Base-by-base conservation (phyloP, 2,888 invertebrate genomes). In the Megastigmus dorsalis region DNA sequence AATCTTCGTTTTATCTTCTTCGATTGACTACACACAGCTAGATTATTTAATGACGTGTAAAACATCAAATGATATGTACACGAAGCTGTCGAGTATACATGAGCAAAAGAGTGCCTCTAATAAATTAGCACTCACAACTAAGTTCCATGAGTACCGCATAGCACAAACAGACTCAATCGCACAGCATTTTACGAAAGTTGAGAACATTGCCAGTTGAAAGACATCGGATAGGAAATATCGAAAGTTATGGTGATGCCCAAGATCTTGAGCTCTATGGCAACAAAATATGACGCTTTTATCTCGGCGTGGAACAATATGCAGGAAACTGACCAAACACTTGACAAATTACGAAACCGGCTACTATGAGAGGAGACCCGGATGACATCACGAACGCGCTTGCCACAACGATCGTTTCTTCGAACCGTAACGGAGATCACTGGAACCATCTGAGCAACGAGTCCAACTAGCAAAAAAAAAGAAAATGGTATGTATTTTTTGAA, bases 181-280 rank as follows among this genome's bases (percentile, higher is more conserved):
- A 1, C 65, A 73, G n/a, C 72, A 76, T 30, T 33, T 76, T 13
- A 72, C 59, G 43, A 76, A 72, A 9, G 15, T 76, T 0, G 71
- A 76, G 41, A 73, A 76, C 20, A 45, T 69, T 26, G 73, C 26
- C 69, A 69, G n/a, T 30, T 76, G 6, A 73, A 73, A 15, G 69
- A 69, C 30, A 73, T 76, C 26, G 66, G 65, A 20, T 52, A 74
- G 26, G 18, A 13, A 9, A 54, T 70, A 7, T 57, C 66, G 36
- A 66, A 74, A 15, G 67, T 71, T 10, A 74, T 74, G 76, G 67
- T 68, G 26, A 77, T 74, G 63, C 63, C 70, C 18, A 74, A 77
- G n/a, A 74, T 77, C 20, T n/a, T 71, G 0, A 74, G 70, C 38
- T 67, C 76, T 7, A 30, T 70, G n/a, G 66, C 76, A 9, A 4